A percentile compares a stretch with the other conserved stretches of the same genome.
phyloP scores from a whole-genome alignment of 2,888 invertebrate species.

The Oxyteleia sp. region DNA sequence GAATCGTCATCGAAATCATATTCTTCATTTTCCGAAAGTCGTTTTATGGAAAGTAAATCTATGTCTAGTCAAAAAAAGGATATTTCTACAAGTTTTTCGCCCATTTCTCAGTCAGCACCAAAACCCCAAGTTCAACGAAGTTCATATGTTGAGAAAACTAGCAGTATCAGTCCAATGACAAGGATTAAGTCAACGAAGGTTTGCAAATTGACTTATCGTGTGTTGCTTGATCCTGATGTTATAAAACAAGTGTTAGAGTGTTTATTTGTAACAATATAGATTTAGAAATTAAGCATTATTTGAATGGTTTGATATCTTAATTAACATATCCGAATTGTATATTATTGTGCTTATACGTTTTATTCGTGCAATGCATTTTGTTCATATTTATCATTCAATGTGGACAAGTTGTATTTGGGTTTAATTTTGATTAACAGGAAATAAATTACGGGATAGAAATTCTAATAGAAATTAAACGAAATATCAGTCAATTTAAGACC shows the following conservation, averaged over 20 bases:
- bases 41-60: constrained; percentile 83
- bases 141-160: constrained; percentile 83
- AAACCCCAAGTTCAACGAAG: constrained; percentile 81
- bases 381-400: no score
- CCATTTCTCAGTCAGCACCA: constrained; percentile 70
- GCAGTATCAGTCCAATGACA: constrained; percentile 77
- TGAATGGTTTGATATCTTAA: constrained; percentile 28
- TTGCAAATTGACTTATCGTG: constrained; percentile 78
- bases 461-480: no score
- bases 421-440: no score
- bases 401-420: no score
- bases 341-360: background rate
- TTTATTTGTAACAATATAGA: background rate
- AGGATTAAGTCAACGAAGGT: constrained; percentile 85
- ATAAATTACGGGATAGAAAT: no score
- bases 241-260: background rate
- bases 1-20: constrained; percentile 79
- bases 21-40: constrained; percentile 83
- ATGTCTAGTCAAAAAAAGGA: constrained; percentile 82
- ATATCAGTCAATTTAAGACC: no score
- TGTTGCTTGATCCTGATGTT: constrained; percentile 61
- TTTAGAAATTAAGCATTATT: background rate
- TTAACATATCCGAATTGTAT: constrained; percentile 6
- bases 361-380: background rate
- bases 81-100: constrained; percentile 68